Percentiles rank a stretch among this genome's conserved stretches.
These are phyloP conservation scores for Crocallis elinguaria DNA, from an alignment of 2,888 invertebrate genomes.

Conservation along the genomic window DNA sequence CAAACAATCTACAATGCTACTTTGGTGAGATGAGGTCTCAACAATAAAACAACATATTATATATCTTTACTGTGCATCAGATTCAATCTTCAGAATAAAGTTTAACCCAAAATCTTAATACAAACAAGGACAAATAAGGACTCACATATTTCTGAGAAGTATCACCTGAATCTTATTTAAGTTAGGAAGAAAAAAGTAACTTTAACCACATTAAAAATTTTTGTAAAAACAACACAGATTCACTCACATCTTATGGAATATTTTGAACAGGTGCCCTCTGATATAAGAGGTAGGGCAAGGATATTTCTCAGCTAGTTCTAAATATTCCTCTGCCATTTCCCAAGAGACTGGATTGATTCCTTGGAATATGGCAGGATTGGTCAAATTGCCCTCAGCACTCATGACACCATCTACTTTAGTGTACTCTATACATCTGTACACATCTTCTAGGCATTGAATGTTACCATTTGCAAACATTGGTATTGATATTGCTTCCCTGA, in stretches of 20 bases:
- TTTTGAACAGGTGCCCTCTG: slow-evolving; percentile 97
- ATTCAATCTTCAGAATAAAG: too few relatives aligned
- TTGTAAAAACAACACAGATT: too few relatives aligned
- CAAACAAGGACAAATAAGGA: too few relatives aligned
- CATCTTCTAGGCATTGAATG: slow-evolving; percentile 95
- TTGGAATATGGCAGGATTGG: slow-evolving; percentile 97
- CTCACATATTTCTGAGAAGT: too few relatives aligned
- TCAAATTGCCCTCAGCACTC: slow-evolving; percentile 98
- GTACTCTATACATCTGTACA: slow-evolving; percentile 91
- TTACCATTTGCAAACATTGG: slow-evolving; percentile 99
- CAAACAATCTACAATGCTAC: too few relatives aligned
- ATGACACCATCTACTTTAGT: slow-evolving; percentile 95
- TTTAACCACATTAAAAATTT: too few relatives aligned
- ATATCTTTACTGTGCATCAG: too few relatives aligned
- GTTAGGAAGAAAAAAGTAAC: too few relatives aligned
- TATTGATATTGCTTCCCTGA: slow-evolving; percentile 92
- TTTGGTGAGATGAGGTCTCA: too few relatives aligned
- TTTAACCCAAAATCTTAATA: too few relatives aligned
- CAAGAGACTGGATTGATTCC: slow-evolving; percentile 92
- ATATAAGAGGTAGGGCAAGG: slow-evolving; percentile 96
- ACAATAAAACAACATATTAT: too few relatives aligned
- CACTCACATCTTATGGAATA: slow-evolving; percentile 96
- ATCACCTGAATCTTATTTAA: too few relatives aligned
- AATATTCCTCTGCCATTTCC: slow-evolving; percentile 95
- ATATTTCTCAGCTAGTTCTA: slow-evolving; percentile 91